Evolutionary conservation across 2,113 vertebrate species (phyloP).

Genomic region (Empidonax traillii): DNA sequence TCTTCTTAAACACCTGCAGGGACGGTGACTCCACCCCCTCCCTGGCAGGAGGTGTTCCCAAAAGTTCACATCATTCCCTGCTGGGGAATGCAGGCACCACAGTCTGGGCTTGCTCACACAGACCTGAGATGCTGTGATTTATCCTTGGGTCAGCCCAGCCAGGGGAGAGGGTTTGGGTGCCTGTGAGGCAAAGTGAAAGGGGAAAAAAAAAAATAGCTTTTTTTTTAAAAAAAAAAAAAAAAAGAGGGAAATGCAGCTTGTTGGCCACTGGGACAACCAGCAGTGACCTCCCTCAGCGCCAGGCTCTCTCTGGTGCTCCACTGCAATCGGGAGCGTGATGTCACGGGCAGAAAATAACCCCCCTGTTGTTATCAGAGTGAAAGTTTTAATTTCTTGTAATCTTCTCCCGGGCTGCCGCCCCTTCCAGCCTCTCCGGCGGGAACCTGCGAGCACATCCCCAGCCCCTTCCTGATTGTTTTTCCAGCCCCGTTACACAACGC

Average conservation of each 20-base stretch:
- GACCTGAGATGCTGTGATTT: neutral
- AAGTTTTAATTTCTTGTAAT: slow-evolving; percentile 1
- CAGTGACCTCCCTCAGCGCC: neutral
- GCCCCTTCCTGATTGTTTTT: slow-evolving; percentile 52
- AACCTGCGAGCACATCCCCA: neutral
- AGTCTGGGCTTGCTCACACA: neutral
- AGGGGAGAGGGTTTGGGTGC: neutral
- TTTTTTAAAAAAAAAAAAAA: too few relatives aligned
- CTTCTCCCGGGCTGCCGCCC: neutral
- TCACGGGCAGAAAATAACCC: slow-evolving; percentile 30
- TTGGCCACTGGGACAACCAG: neutral
- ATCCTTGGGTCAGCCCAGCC: neutral
- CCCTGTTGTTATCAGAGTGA: slow-evolving; percentile 12
- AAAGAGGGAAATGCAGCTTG: rapidly evolving
- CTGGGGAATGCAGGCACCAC: neutral
- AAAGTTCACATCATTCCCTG: neutral
- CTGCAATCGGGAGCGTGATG: neutral
- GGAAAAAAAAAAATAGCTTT: rapidly evolving
- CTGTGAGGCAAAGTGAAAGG: neutral
- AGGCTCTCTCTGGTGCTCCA: neutral
- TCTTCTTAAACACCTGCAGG: too few relatives aligned
- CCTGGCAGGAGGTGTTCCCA: neutral
- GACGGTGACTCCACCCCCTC: too few relatives aligned
- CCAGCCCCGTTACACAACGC: slow-evolving; percentile 26
- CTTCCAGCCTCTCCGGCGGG: slow-evolving; percentile 15